phyloP scores from a whole-genome alignment of 2,113 vertebrate species.

The Psammodynastes pulverulentus region DNA sequence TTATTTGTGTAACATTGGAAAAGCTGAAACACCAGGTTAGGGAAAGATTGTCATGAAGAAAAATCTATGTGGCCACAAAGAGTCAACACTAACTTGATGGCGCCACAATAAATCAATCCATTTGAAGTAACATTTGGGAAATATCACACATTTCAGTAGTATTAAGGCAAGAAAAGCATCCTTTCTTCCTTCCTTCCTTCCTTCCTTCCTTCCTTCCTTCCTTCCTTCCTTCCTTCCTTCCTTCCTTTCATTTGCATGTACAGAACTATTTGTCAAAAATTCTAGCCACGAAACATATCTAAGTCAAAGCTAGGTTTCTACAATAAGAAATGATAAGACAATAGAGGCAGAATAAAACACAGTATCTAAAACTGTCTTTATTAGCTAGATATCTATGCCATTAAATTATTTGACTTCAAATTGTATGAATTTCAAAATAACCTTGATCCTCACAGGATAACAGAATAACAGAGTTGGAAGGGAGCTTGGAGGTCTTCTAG shows the following conservation, averaged over 20 bases:
- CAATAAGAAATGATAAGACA: background rate
- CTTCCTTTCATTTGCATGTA: background rate
- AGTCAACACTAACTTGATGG: background rate
- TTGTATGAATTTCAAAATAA: background rate
- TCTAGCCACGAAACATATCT: too few relatives aligned
- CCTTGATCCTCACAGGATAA: background rate
- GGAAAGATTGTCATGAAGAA: background rate
- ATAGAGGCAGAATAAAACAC: background rate
- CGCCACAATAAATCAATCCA: background rate
- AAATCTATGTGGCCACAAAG: background rate
- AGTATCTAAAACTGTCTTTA: background rate
- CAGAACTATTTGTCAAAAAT: background rate
- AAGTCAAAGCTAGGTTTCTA: background rate
- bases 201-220: background rate
- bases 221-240: background rate
- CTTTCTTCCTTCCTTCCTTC: background rate
- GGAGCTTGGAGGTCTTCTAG: too few relatives aligned
- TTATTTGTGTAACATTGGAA: background rate
- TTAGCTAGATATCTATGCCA: background rate
- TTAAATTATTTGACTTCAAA: background rate
- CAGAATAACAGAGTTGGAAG: too few relatives aligned
- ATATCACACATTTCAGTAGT: background rate
- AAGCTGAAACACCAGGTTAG: background rate
- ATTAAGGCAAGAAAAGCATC: background rate
- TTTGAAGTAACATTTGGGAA: background rate